Percentiles rank a stretch among this genome's conserved stretches.
Conservation (phyloP, 2,888 invertebrate genomes). For the Cheilosia soror region DNA sequence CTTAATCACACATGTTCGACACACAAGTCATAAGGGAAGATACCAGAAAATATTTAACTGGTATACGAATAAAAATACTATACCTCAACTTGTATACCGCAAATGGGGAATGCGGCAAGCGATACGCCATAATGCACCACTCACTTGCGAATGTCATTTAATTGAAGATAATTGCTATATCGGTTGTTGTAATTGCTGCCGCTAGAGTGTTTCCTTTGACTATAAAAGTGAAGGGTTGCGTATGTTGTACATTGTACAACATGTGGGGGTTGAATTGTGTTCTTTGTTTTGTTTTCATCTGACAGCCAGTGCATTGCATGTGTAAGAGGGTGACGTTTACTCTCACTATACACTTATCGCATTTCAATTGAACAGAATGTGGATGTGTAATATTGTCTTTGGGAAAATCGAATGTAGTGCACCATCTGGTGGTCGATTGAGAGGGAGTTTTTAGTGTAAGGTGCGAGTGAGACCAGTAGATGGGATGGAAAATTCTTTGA, state of each 20-base stretch:
- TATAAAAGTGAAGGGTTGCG: neutral
- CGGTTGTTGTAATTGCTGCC: constrained; percentile 42
- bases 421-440: no score
- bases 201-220: constrained; percentile 1
- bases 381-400: neutral
- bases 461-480: no score
- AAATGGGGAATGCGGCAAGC: constrained; percentile 13
- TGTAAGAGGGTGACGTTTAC: neutral
- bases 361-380: constrained; percentile 5
- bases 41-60: no score
- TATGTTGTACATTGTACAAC: neutral
- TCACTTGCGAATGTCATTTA: constrained; percentile 43
- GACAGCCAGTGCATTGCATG: neutral
- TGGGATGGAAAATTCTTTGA: no score
- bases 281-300: neutral
- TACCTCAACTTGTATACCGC: neutral
- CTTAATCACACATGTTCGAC: constrained; percentile 8
- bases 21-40: neutral
- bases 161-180: constrained; percentile 57
- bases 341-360: neutral
- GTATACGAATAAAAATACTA: neutral
- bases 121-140: constrained; percentile 4
- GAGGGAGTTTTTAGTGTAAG: no score
- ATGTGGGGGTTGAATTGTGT: constrained; percentile 20
- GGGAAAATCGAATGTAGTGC: no score